phyloP scores from a whole-genome alignment of 2,888 invertebrate species.

The Onchidella celtica region DNA sequence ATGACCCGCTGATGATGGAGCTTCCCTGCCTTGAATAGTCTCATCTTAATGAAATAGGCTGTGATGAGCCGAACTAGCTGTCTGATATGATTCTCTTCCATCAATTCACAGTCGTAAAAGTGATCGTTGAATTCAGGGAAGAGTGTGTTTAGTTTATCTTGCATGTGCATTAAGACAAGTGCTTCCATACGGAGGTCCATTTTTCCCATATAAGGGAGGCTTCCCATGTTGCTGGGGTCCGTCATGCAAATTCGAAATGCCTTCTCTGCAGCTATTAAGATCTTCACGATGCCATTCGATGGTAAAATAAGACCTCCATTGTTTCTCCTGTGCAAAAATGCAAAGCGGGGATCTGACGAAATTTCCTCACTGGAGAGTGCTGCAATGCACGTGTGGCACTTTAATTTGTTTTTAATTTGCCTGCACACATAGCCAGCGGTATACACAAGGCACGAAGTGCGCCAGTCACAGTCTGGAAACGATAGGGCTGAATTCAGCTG shows the following conservation, averaged over 20 bases:
- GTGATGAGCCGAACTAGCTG: neutral
- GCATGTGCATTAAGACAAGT: too few species aligned
- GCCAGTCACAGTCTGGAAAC: neutral
- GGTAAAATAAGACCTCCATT: neutral
- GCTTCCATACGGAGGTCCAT: neutral
- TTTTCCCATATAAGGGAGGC: neutral
- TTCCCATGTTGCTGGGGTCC: neutral
- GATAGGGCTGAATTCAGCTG: neutral
- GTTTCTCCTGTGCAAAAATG: neutral
- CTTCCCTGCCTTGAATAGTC: neutral
- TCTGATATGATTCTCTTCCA: neutral
- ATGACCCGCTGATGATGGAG: neutral
- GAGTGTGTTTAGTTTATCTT: too few species aligned
- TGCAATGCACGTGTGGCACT: neutral
- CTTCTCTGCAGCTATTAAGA: neutral
- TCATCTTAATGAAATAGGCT: neutral
- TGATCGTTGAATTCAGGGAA: too few species aligned
- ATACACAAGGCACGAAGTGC: neutral
- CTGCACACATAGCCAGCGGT: neutral
- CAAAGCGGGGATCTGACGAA: neutral
- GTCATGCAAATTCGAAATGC: neutral
- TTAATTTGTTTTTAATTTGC: neutral
- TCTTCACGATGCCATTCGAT: neutral
- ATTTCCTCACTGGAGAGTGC: neutral
- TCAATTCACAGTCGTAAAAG: too few species aligned